A percentile compares a stretch with the other conserved stretches of the same genome.
Evolutionary conservation across 2,797 vertebrate species (phyloP).

Genomic region (Anabacerthia variegaticeps): DNA sequence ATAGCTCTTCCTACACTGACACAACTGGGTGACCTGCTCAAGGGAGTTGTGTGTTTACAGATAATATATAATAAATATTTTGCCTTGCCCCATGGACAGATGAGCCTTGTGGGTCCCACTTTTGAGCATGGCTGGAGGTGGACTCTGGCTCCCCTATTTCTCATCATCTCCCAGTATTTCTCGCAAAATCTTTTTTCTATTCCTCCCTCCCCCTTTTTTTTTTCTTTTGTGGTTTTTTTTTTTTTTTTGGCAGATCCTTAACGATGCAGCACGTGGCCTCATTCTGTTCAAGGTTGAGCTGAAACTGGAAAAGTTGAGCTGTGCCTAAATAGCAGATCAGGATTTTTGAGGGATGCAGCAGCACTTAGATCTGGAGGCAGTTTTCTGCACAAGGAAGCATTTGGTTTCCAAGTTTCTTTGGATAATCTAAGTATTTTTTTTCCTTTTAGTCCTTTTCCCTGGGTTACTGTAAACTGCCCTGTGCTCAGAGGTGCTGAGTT

Average conservation of each 20-base stretch:
- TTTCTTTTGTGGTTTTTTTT: not conserved
- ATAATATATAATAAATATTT: not conserved
- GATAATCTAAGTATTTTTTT: not conserved
- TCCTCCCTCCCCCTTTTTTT: not conserved
- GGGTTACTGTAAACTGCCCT: not conserved
- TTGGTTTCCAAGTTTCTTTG: not conserved
- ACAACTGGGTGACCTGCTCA: not conserved
- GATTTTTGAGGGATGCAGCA: not conserved
- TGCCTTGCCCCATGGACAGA: not conserved
- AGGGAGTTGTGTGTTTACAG: not conserved
- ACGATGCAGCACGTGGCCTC: not conserved
- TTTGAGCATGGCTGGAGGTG: not conserved
- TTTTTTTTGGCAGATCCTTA: not conserved
- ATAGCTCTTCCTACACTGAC: not conserved
- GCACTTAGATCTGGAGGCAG: not conserved
- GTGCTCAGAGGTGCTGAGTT: not conserved
- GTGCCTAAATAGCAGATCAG: not conserved
- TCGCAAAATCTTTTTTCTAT: not conserved
- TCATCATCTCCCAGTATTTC: not conserved
- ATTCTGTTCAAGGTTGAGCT: not conserved
- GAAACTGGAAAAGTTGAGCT: constrained; percentile 18
- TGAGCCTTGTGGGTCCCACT: not conserved
- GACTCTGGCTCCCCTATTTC: not conserved
- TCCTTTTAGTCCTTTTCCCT: not conserved
- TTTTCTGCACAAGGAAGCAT: not conserved